These are phyloP conservation scores for Blastomussa wellsi DNA, from an alignment of 92 coral and sea anemone genomes.

Conservation along the genomic window DNA sequence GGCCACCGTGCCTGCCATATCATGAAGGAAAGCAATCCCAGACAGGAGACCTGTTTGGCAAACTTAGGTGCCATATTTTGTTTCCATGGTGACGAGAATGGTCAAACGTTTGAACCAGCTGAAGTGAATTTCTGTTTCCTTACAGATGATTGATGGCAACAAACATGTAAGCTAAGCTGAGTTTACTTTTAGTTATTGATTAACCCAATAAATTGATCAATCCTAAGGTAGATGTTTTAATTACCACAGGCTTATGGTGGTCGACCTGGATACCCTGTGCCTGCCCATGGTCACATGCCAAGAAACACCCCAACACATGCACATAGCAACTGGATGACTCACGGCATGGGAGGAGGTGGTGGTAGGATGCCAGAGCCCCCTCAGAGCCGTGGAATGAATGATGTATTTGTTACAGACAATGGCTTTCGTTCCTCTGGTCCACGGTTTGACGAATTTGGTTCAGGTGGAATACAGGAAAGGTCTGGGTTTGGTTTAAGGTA, in stretches of 20 bases:
- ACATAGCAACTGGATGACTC: slow-evolving; percentile 66
- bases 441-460: slow-evolving; percentile 75
- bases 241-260: slow-evolving; percentile 47
- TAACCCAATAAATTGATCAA: too few relatives aligned
- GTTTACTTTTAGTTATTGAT: too few relatives aligned
- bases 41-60: too few relatives aligned
- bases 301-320: slow-evolving; percentile 80
- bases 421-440: slow-evolving; percentile 58
- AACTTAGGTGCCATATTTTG: too few relatives aligned
- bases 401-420: slow-evolving; percentile 84
- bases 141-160: too few relatives aligned
- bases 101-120: too few relatives aligned
- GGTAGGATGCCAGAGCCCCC: slow-evolving; percentile 48
- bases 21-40: too few relatives aligned
- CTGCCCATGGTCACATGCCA: slow-evolving; percentile 50
- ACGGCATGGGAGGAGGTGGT: slow-evolving; percentile 47
- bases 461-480: slow-evolving; percentile 56
- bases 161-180: too few relatives aligned
- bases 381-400: slow-evolving; percentile 80
- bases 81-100: too few relatives aligned
- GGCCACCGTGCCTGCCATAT: too few relatives aligned
- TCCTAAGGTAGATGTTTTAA: too few relatives aligned
- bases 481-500: slow-evolving; percentile 71
- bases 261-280: slow-evolving; percentile 43
- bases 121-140: too few relatives aligned